Evolutionary conservation across 2,888 invertebrate genomes (phyloP), one percentile per base, ranked within the genome.

Genomic region (Hesperia comma): DNA sequence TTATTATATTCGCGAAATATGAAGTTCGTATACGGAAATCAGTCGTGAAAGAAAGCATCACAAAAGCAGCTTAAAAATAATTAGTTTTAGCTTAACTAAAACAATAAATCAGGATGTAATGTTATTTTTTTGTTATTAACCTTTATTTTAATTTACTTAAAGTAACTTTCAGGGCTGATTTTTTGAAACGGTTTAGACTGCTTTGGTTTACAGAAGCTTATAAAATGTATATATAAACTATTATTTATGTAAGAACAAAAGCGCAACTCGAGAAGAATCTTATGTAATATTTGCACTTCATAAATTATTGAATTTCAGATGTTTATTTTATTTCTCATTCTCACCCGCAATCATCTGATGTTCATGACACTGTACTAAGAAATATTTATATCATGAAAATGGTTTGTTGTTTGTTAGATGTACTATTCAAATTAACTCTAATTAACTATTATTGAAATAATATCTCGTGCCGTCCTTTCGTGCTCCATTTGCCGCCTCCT

Each of bases 131-230:
- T 21, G 49, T 67, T 67, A 46, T 46, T 61, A 66, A 54, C 46
- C 54, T 6, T 56, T 21, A 46, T 58, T 21, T 63, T 63, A 55
- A 49, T 56, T 61, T 63, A 61, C 21, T 17, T 37, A 17, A 17
- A 40, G 40, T 14, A 49, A 55, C 55, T 67, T 67, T 67, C 61
- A 67, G 55, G 61, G 67, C 67, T 67, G 61, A 67, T 61, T 67
- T 61, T 60, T 66, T 43, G 40, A 43, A 80, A 64, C 75, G 76
- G 78, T 78, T 84, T 86, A 87, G 87, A 87, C 87, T 87, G 90
- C 90, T 90, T 90, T 87, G 82, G 84, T 86, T 90, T 90, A 86
- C 81, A 83, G 77, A 85, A 82, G 88, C 89, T 90, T 89, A 81
- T 77, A 80, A 80, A 83, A 83, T 87, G 77, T 88, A 84, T 90